A percentile compares a stretch with the other conserved stretches of the same genome.
These are phyloP conservation scores for Cydia pomonella DNA, from an alignment of 1,140 invertebrate species.

Conservation along the genomic window DNA sequence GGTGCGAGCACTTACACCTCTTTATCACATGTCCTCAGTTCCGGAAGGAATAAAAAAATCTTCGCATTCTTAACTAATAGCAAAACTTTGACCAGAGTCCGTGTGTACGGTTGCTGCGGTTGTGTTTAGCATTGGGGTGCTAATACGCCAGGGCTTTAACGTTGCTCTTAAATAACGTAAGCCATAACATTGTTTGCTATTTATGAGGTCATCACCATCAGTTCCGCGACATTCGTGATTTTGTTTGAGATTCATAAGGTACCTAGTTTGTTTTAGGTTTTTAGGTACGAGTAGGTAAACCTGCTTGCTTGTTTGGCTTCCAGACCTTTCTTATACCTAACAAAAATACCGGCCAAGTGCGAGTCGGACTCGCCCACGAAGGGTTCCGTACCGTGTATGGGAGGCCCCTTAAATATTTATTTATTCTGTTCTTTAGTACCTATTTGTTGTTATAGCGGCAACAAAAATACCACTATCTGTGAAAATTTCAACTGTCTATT, in stretches of 20 bases:
- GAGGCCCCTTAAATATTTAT: too few relatives aligned
- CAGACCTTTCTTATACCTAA: too few relatives aligned
- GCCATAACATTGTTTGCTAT: not conserved
- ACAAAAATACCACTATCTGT: too few relatives aligned
- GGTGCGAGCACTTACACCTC: not conserved
- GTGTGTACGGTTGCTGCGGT: not conserved
- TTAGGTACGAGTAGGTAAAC: not conserved
- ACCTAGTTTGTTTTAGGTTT: not conserved
- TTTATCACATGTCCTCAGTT: not conserved
- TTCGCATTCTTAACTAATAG: not conserved
- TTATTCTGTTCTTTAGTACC: too few relatives aligned
- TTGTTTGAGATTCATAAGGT: not conserved
- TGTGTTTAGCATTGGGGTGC: constrained; percentile 1
- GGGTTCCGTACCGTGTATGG: too few relatives aligned
- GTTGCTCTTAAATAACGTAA: constrained; percentile 17
- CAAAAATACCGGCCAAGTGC: too few relatives aligned
- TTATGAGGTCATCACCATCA: constrained; percentile 5
- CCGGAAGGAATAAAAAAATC: constrained; percentile 1
- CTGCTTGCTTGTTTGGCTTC: too few relatives aligned
- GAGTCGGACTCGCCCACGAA: too few relatives aligned
- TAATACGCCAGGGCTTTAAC: constrained; percentile 11
- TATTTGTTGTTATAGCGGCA: too few relatives aligned
- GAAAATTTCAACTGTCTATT: too few relatives aligned
- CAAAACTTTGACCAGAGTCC: not conserved
- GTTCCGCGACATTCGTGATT: constrained; percentile 13